Evolutionary conservation across 2,888 invertebrate genomes (phyloP).

Genomic region (Lepidonotus clava): DNA sequence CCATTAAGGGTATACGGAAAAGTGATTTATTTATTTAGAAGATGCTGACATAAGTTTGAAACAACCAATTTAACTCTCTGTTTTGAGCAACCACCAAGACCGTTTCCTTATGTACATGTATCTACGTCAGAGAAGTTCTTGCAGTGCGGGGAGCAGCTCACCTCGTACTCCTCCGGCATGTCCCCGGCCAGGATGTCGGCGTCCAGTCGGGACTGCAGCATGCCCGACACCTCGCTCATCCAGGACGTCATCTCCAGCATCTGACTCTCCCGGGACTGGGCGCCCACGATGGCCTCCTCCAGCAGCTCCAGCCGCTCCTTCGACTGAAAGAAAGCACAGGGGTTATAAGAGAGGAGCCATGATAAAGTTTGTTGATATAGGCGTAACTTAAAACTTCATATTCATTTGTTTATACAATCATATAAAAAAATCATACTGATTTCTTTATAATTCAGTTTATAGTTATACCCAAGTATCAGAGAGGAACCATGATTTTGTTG

Average conservation of each 20-base stretch:
- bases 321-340: constrained; percentile 81
- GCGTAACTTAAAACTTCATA: not conserved
- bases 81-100: too few relatives aligned
- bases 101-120: too few relatives aligned
- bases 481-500: too few relatives aligned
- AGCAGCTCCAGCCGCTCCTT: constrained; percentile 84
- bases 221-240: constrained; percentile 75
- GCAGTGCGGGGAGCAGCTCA: constrained; percentile 69
- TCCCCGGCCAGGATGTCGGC: constrained; percentile 90
- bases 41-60: too few relatives aligned
- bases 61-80: too few relatives aligned
- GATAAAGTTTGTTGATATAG: not conserved
- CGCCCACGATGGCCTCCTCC: constrained; percentile 88
- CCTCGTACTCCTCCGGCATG: constrained; percentile 86
- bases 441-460: too few relatives aligned
- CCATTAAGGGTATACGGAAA: too few relatives aligned
- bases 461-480: too few relatives aligned
- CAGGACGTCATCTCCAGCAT: constrained; percentile 82
- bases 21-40: too few relatives aligned
- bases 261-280: constrained; percentile 88
- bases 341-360: not conserved
- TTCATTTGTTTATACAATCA: not conserved
- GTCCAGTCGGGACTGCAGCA: constrained; percentile 84
- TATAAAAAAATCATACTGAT: not conserved
- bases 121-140: too few relatives aligned